Evolutionary conservation across 2,113 vertebrate species (phyloP).

Genomic region (Gobius niger): DNA sequence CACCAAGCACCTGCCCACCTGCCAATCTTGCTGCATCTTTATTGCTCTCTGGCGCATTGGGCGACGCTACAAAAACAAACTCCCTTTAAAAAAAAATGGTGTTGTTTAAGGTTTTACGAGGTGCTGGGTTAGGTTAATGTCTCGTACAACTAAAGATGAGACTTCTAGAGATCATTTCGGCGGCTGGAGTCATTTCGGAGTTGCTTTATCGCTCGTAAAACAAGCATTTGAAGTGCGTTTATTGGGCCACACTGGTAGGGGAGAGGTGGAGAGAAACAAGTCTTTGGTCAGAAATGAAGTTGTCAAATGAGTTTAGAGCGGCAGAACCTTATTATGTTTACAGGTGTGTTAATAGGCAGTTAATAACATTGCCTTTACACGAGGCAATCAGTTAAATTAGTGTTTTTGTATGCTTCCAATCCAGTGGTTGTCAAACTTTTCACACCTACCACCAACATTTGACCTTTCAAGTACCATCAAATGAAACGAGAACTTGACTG

Average conservation of each 20-base stretch:
- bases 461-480: too few species aligned
- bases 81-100: not conserved
- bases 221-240: not conserved
- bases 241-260: constrained; percentile 7
- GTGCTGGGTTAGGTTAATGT: not conserved
- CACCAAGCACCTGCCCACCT: constrained; percentile 52
- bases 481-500: too few species aligned
- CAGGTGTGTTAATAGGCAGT: not conserved
- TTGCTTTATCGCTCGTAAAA: constrained; percentile 1
- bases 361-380: not conserved
- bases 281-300: not conserved
- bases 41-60: constrained; percentile 7
- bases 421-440: too few species aligned
- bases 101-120: not conserved
- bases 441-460: too few species aligned
- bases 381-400: not conserved
- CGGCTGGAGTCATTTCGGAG: not conserved
- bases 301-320: not conserved
- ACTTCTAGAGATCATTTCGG: not conserved
- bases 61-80: not conserved
- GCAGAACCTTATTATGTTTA: not conserved
- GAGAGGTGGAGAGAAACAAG: not conserved
- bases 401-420: too few species aligned
- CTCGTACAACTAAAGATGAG: rapidly evolving
- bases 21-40: constrained; percentile 28